Evolutionary conservation across 2,888 invertebrate genomes (phyloP).

Genomic region (Chrysina gloriosa): DNA sequence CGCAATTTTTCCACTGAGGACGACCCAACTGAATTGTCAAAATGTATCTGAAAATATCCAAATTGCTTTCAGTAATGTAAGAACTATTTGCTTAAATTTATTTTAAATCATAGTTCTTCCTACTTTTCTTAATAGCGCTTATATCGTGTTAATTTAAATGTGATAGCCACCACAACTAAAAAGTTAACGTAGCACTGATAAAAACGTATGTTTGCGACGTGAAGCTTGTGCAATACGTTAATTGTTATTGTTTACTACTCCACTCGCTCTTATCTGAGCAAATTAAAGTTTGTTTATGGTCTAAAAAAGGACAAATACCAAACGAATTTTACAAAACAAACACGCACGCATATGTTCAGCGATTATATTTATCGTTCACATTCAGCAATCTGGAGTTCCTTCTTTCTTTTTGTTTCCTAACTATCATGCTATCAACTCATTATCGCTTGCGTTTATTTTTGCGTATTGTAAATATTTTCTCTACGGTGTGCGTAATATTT

Average conservation of each 20-base stretch:
- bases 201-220: neutral
- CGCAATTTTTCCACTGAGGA: too few species aligned
- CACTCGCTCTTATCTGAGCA: constrained; percentile 4
- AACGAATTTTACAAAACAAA: constrained; percentile 30
- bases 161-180: too few species aligned
- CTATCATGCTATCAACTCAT: constrained; percentile 9
- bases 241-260: constrained; percentile 19
- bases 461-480: constrained; percentile 31
- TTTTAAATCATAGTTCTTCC: too few species aligned
- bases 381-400: constrained; percentile 4
- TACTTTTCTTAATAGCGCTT: too few species aligned
- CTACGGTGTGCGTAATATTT: constrained; percentile 9
- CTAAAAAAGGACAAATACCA: constrained; percentile 13
- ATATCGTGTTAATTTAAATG: too few species aligned
- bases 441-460: constrained; percentile 23
- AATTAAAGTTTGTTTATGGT: constrained; percentile 21
- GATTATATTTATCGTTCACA: constrained; percentile 29
- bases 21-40: too few species aligned
- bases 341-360: constrained; percentile 1
- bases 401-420: constrained; percentile 1
- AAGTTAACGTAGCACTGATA: too few species aligned
- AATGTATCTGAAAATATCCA: too few species aligned
- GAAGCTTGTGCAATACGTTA: constrained; percentile 18
- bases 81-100: too few species aligned
- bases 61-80: too few species aligned